These are phyloP conservation scores for Silurus glanis DNA, from an alignment of 2,113 vertebrate species.

Conservation along the genomic window DNA sequence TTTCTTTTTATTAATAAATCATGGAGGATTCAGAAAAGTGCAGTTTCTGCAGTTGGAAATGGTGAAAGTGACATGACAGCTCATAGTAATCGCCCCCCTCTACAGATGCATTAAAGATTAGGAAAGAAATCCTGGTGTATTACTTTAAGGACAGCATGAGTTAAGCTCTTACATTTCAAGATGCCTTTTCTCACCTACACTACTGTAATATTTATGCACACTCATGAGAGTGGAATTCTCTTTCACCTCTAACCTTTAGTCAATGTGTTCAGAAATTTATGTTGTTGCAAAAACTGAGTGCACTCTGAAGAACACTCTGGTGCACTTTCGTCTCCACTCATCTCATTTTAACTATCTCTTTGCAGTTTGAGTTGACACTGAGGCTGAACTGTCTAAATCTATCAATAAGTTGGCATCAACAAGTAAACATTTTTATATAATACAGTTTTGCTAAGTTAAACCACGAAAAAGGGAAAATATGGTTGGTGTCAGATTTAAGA, in stretches of 20 bases:
- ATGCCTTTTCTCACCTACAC: not conserved
- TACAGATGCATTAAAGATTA: not conserved
- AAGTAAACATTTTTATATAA: no score
- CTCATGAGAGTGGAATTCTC: not conserved
- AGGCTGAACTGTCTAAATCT: not conserved
- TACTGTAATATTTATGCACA: constrained; percentile 1
- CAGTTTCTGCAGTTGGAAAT: not conserved
- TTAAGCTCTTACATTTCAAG: not conserved
- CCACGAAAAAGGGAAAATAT: no score
- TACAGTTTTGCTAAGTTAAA: no score
- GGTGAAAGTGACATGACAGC: not conserved
- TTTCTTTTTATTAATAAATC: not conserved
- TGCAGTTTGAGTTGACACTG: not conserved
- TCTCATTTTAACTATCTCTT: not conserved
- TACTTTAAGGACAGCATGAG: not conserved
- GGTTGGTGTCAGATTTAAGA: not conserved
- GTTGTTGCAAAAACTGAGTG: not conserved
- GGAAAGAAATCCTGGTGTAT: not conserved
- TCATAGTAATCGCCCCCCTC: not conserved
- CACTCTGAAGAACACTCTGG: not conserved
- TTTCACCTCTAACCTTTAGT: constrained; percentile 8
- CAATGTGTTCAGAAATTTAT: not conserved
- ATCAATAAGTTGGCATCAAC: not conserved
- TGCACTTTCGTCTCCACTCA: not conserved
- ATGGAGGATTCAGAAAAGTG: not conserved